phyloP scores from a whole-genome alignment of 2,888 invertebrate species.

The Melipona beecheii region DNA sequence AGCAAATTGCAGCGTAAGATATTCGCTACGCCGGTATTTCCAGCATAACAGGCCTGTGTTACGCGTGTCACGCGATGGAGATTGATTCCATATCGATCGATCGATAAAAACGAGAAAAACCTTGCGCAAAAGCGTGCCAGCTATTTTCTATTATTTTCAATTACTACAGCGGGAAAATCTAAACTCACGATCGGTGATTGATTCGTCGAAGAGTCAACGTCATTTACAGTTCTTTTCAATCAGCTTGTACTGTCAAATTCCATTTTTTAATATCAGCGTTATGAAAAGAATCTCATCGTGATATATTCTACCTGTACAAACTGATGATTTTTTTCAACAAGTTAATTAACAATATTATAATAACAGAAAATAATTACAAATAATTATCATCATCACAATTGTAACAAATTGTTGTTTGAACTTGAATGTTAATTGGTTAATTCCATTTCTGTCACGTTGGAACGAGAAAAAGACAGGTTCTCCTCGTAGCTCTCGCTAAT shows the following conservation, averaged over 20 bases:
- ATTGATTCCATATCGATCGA: background rate
- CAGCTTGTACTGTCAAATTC: too few species aligned
- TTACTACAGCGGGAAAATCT: too few species aligned
- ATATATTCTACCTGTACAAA: too few species aligned
- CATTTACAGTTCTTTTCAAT: background rate
- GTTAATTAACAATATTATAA: background rate
- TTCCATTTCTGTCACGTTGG: background rate
- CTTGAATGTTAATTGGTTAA: background rate
- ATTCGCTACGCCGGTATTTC: background rate
- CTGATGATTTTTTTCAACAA: background rate
- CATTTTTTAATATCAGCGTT: too few species aligned
- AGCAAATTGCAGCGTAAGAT: slow-evolving; percentile 23
- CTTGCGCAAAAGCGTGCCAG: too few species aligned
- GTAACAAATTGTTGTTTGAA: too few species aligned
- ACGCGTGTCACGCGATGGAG: background rate
- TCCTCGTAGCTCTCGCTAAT: background rate
- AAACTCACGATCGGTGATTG: background rate
- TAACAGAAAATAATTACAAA: background rate
- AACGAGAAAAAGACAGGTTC: background rate
- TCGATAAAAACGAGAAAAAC: background rate
- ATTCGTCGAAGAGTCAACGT: background rate
- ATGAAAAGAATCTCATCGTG: too few species aligned
- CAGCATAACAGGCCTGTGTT: background rate
- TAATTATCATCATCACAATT: too few species aligned
- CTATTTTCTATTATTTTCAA: too few species aligned